A percentile compares a stretch with the other conserved stretches of the same genome.
Evolutionary conservation across 2,113 vertebrate genomes (phyloP).

Genomic region (Plestiodon gilberti): DNA sequence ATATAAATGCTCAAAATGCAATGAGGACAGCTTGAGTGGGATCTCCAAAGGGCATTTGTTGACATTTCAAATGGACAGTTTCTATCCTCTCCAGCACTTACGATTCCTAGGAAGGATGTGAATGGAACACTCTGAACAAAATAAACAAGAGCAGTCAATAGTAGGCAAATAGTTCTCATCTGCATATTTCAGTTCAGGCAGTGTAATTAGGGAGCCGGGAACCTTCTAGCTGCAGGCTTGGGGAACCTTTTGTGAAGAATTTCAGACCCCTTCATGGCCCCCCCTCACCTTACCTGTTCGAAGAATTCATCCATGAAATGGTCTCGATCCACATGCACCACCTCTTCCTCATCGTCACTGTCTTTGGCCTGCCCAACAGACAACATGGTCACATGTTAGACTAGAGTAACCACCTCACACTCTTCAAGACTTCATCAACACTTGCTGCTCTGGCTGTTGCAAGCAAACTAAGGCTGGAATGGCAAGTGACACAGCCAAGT

Average conservation of each 20-base stretch:
- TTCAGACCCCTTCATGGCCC: background rate
- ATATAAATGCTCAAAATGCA: background rate
- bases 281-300: constrained; percentile 84
- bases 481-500: background rate
- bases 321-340: constrained; percentile 91
- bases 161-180: background rate
- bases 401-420: no score
- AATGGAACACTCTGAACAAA: background rate
- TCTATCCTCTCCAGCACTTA: background rate
- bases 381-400: background rate
- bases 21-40: background rate
- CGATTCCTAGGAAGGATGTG: background rate
- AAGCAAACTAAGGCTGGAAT: background rate
- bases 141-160: background rate
- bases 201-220: background rate
- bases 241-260: no score
- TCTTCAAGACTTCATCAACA: background rate
- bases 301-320: constrained; percentile 98
- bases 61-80: background rate
- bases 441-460: background rate
- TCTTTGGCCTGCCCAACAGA: constrained; percentile 85
- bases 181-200: background rate
- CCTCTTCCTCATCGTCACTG: constrained; percentile 94
- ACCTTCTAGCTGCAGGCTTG: background rate
- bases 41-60: background rate